Evolutionary conservation across 2,113 vertebrate genomes (phyloP), one percentile per base, ranked within the genome.

Genomic region (Chroicocephalus ridibundus): DNA sequence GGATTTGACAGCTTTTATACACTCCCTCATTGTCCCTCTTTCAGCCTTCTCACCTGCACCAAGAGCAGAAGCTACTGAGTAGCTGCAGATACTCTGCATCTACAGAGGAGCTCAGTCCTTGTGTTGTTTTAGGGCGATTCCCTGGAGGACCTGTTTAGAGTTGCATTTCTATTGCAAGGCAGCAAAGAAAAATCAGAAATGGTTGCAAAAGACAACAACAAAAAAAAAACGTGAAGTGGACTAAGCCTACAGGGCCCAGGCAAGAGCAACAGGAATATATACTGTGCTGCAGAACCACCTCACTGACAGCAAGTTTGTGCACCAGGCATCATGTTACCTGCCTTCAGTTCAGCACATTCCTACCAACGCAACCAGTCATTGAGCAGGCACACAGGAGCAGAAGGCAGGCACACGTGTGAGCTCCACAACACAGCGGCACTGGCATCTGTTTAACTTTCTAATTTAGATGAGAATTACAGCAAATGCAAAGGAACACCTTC

Each of bases 251-350:
- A 46, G 15, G 32, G 32, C 21, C 18, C 27, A 57, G 49, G 34
- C 2, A 49, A 34, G 20, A 40, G 20, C 51, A 52, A 13, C 1
- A 0, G 13, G 10, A 77, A 68, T 21, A 7, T 2, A 0, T 16
- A 26, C 16, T 1, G 16, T 0, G 1, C 72, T 88, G 66, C 47
- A 62, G 44, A 86, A 69, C 17, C n/a, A 61, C 4, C 29, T 57
- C 22, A 7, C 13, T 38, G 27, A 70, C 49, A 82, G n/a, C 9
- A 38, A 29, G 31, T 21, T 32, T 26, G 60, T 29, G 27, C n/a
- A 32, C 15, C 21, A 71, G 46, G 29, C 16, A 62, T 8, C 21
- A 44, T 31, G 13, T 51, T 46, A 62, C 12, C 13, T 17, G 7
- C 24, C 5, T 46, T 42, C 52, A 55, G 66, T 31, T 81, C 64